These are phyloP conservation scores for Bombus vancouverensis DNA, from an alignment of 1,140 invertebrate genomes.

Conservation along the genomic window DNA sequence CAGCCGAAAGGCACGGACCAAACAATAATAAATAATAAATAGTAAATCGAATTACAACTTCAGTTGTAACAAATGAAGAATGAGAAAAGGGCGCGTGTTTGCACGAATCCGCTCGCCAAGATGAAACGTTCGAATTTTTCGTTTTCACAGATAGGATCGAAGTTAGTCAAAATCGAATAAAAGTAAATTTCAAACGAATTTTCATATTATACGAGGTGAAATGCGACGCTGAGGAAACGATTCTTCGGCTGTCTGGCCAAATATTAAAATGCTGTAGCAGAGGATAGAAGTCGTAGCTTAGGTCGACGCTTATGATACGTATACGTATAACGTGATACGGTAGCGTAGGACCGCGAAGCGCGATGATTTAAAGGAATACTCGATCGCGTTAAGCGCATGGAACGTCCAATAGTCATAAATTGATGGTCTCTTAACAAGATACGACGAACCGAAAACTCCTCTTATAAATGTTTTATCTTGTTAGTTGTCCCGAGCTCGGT, in stretches of 20 bases:
- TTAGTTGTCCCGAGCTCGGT: not conserved
- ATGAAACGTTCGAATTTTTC: not conserved
- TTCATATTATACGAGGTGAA: not conserved
- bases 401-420: slow-evolving; percentile 35
- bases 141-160: not conserved
- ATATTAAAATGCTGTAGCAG: not conserved
- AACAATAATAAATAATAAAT: too few species aligned
- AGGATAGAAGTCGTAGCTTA: slow-evolving; percentile 1
- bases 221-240: not conserved
- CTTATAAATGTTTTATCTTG: slow-evolving; percentile 6
- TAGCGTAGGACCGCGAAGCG: not conserved
- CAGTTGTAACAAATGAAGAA: not conserved
- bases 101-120: not conserved
- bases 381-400: slow-evolving; percentile 15
- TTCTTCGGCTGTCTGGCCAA: not conserved
- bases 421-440: slow-evolving; percentile 30
- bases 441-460: not conserved
- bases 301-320: not conserved
- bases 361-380: slow-evolving; percentile 22
- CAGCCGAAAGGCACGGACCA: too few species aligned
- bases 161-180: not conserved
- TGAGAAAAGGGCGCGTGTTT: too few species aligned
- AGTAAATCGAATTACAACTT: not conserved
- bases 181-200: not conserved
- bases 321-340: not conserved